A percentile compares a stretch with the other conserved stretches of the same genome.
Evolutionary conservation across 2,888 invertebrate species (phyloP).

Genomic region (Metopia argyrocephala): DNA sequence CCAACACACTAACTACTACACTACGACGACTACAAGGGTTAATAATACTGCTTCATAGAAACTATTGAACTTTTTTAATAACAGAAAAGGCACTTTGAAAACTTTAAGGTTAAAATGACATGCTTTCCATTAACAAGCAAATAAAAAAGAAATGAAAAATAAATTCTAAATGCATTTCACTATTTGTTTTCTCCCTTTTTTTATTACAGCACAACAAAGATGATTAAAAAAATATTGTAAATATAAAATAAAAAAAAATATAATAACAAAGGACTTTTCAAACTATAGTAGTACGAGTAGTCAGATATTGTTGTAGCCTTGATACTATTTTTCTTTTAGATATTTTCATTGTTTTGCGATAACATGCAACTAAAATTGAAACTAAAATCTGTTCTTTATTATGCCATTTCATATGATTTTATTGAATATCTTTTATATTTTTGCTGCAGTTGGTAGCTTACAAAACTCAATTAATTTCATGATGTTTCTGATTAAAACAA

Average conservation of each 20-base stretch:
- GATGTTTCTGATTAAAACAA: not conserved
- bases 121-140: too few species aligned
- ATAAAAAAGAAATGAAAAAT: not conserved
- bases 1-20: too few species aligned
- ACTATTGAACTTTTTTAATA: too few species aligned
- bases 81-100: too few species aligned
- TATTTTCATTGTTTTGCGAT: conserved; percentile 1
- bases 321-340: not conserved
- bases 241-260: not conserved
- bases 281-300: not conserved
- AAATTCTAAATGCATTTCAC: not conserved
- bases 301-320: not conserved
- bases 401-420: not conserved
- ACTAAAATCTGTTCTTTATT: not conserved
- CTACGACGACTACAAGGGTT: too few species aligned
- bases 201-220: conserved; percentile 1
- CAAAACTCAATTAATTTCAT: not conserved
- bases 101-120: too few species aligned
- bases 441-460: not conserved
- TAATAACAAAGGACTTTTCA: conserved; percentile 6
- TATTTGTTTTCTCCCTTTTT: not conserved
- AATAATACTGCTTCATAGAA: too few species aligned
- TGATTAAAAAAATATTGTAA: not conserved
- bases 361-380: conserved; percentile 11
- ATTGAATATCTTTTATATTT: not conserved